Percentiles rank a stretch among this genome's conserved stretches.
These are phyloP conservation scores for Oreohelix idahoensis DNA, from an alignment of 1,140 invertebrate genomes.

Conservation along the genomic window DNA sequence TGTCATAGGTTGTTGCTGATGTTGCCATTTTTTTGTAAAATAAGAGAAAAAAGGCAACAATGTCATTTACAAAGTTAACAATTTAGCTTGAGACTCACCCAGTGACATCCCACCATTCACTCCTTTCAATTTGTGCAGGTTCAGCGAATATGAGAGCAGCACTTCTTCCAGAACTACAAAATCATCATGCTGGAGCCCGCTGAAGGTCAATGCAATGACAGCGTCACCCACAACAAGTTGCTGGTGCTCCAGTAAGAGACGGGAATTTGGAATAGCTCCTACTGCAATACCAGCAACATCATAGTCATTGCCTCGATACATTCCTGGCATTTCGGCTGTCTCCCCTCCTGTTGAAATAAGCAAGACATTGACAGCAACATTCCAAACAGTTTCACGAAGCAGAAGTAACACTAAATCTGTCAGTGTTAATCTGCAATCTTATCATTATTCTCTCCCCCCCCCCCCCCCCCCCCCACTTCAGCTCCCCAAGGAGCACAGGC, in stretches of 20 bases:
- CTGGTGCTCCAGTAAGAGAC: no score
- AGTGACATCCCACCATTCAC: constrained; percentile 80
- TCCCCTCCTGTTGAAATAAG: constrained; percentile 83
- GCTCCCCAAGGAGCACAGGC: no score
- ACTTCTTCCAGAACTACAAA: constrained; percentile 93
- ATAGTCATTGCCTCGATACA: constrained; percentile 89
- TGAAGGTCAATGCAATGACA: constrained; percentile 88
- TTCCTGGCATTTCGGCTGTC: constrained; percentile 96
- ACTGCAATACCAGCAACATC: constrained; percentile 96
- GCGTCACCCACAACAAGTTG: constrained; percentile 82
- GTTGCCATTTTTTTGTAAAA: no score
- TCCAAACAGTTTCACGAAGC: no score
- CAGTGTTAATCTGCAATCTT: no score
- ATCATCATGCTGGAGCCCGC: constrained; percentile 94
- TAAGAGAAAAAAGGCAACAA: no score
- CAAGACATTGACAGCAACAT: no score
- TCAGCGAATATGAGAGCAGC: constrained; percentile 79
- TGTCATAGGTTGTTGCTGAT: no score
- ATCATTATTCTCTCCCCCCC: no score
- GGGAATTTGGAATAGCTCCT: constrained; percentile 75
- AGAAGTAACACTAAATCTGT: no score
- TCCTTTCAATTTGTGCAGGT: constrained; percentile 82
- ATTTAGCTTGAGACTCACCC: constrained; percentile 59
- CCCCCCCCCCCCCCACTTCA: no score
- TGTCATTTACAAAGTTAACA: no score